Evolutionary conservation across 2,113 vertebrate species (phyloP).

Genomic region (Paedocypris sp.): DNA sequence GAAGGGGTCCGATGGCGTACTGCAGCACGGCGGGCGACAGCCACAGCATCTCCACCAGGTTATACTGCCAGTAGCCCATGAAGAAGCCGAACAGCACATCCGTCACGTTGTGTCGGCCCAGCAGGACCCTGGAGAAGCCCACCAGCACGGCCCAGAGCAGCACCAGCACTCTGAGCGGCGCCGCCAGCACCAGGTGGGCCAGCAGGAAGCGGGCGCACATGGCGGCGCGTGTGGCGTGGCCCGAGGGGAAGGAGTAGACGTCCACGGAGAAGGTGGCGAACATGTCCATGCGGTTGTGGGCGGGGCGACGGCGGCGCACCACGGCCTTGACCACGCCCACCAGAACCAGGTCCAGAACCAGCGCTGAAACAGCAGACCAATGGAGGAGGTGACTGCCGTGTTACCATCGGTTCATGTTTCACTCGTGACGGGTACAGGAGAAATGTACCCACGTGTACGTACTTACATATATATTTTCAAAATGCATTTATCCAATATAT

Average conservation of each 20-base stretch:
- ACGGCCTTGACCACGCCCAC: slow-evolving; percentile 77
- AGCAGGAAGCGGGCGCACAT: slow-evolving; percentile 83
- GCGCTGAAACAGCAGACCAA: slow-evolving; percentile 51
- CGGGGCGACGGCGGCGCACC: slow-evolving; percentile 78
- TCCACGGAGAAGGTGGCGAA: slow-evolving; percentile 91
- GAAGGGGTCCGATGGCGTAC: slow-evolving; percentile 62
- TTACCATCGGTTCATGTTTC: no score
- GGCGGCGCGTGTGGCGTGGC: slow-evolving; percentile 85
- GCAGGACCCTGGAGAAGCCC: slow-evolving; percentile 83
- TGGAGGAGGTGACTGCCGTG: no score
- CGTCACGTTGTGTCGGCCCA: slow-evolving; percentile 90
- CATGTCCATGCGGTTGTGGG: slow-evolving; percentile 97
- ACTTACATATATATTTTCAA: no score
- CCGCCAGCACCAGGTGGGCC: slow-evolving; percentile 84
- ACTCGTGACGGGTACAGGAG: no score
- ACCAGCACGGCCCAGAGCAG: slow-evolving; percentile 80
- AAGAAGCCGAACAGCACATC: slow-evolving; percentile 85
- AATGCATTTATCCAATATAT: no score
- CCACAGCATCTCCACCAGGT: slow-evolving; percentile 85
- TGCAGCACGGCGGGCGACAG: slow-evolving; percentile 73
- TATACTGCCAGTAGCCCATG: slow-evolving; percentile 86
- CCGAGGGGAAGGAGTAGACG: slow-evolving; percentile 91
- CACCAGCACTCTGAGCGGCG: slow-evolving; percentile 79
- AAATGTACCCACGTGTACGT: no score
- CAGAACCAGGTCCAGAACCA: slow-evolving; percentile 81